Percentiles rank a stretch among this genome's conserved stretches.
phyloP scores from a whole-genome alignment of 2,797 vertebrate species.

The Pseudopleuronectes americanus region DNA sequence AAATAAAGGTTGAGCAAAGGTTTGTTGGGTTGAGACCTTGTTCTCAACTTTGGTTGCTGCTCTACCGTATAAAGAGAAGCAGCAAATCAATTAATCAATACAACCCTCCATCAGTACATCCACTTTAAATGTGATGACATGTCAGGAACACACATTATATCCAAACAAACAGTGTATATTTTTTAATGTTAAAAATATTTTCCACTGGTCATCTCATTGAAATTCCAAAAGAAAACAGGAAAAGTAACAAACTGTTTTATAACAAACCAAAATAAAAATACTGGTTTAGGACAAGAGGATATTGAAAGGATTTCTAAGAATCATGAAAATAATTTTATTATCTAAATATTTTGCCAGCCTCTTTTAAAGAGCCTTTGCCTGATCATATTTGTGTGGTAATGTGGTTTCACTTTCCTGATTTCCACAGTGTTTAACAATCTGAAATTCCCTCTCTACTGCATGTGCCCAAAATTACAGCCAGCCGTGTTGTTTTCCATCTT shows the following conservation, averaged over 20 bases:
- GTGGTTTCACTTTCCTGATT: constrained; percentile 45
- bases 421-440: constrained; percentile 36
- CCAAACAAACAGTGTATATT: too few species aligned
- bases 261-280: not conserved
- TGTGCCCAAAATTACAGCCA: constrained; percentile 59
- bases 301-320: constrained; percentile 24
- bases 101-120: not conserved
- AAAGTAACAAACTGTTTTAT: too few species aligned
- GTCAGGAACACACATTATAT: too few species aligned
- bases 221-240: too few species aligned
- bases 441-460: constrained; percentile 52
- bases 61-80: not conserved
- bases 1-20: not conserved
- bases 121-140: not conserved
- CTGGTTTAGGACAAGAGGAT: not conserved
- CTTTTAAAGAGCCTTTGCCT: constrained; percentile 22
- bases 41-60: not conserved
- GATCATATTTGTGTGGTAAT: constrained; percentile 27
- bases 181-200: not conserved
- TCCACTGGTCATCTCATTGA: not conserved
- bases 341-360: constrained; percentile 26
- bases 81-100: not conserved
- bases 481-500: constrained; percentile 63
- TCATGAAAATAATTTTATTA: constrained; percentile 17
- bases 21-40: not conserved